Percentiles rank a stretch among this genome's conserved stretches.
These are phyloP conservation scores for Armadillidium nasatum DNA, from an alignment of 1,140 invertebrate species.

Conservation along the genomic window DNA sequence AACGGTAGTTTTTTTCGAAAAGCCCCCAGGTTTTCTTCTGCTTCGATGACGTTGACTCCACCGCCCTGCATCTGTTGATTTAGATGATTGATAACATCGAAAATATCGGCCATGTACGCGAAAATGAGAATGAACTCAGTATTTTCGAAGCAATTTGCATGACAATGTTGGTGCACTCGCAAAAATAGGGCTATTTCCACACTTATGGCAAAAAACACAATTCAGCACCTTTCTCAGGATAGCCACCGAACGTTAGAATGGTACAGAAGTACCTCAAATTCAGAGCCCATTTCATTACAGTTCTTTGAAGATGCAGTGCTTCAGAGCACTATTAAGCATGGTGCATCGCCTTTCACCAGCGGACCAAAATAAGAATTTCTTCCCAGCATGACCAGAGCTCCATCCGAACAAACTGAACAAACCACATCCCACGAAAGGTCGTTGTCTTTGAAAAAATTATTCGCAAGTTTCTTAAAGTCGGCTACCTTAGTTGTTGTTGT, in stretches of 20 bases:
- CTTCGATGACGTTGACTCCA: slow-evolving; percentile 34
- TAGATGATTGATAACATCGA: slow-evolving; percentile 31
- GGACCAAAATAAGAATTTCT: no score
- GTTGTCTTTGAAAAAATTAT: no score
- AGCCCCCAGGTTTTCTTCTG: slow-evolving; percentile 33
- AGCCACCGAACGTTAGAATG: slow-evolving; percentile 30
- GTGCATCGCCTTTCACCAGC: no score
- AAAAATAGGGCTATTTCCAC: slow-evolving; percentile 35
- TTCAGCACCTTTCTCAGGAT: slow-evolving; percentile 32
- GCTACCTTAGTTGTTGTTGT: no score
- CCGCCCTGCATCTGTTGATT: slow-evolving; percentile 26
- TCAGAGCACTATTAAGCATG: slow-evolving; percentile 26
- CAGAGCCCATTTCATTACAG: slow-evolving; percentile 35
- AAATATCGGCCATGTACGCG: slow-evolving; percentile 39
- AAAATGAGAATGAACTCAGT: slow-evolving; percentile 41
- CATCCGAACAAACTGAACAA: no score
- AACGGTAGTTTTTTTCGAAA: slow-evolving; percentile 33
- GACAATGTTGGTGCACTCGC: slow-evolving; percentile 31
- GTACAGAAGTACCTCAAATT: slow-evolving; percentile 32
- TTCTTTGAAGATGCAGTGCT: slow-evolving; percentile 28
- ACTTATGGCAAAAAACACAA: slow-evolving; percentile 37
- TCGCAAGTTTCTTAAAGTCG: no score
- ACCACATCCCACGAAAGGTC: no score
- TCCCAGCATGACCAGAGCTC: no score
- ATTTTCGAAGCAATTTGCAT: slow-evolving; percentile 30